These are phyloP conservation scores for Corydoras maculifer DNA, from an alignment of 2,113 vertebrate species.

Conservation along the genomic window DNA sequence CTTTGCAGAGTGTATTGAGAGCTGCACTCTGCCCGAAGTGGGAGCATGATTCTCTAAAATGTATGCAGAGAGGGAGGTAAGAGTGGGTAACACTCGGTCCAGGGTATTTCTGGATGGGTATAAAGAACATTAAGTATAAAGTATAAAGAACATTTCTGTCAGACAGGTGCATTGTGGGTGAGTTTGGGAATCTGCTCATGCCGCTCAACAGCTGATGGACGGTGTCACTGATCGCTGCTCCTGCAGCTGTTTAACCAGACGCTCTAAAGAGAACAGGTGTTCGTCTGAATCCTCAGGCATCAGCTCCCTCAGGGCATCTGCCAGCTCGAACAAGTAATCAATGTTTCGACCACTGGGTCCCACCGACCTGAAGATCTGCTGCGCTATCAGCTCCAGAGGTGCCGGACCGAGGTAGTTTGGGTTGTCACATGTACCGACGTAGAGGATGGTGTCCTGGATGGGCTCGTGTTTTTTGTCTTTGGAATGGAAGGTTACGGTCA, in stretches of 20 bases:
- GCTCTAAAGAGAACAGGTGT: conserved; percentile 90
- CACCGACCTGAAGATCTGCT: conserved; percentile 78
- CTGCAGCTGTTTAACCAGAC: conserved; percentile 73
- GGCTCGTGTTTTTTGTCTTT: conserved; percentile 67
- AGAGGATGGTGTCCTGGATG: conserved; percentile 74
- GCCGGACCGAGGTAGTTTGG: conserved; percentile 95
- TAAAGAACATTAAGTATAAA: no score
- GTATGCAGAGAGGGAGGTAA: no score
- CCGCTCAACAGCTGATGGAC: no score
- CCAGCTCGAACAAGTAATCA: conserved; percentile 91
- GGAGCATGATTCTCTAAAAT: no score
- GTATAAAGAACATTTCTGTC: no score
- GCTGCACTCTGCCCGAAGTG: no score
- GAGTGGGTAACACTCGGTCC: no score
- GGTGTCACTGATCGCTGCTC: no score
- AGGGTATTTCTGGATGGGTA: no score
- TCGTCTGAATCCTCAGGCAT: conserved; percentile 84
- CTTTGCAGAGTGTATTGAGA: no score
- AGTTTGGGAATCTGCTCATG: no score
- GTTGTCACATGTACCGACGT: conserved; percentile 87
- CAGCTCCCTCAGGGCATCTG: conserved; percentile 77
- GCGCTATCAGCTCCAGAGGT: conserved; percentile 87
- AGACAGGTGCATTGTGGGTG: no score
- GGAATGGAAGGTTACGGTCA: conserved; percentile 78
- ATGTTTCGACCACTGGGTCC: conserved; percentile 90